A percentile compares a stretch with the other conserved stretches of the same genome.
These are phyloP conservation scores for Notospermus geniculatus DNA, from an alignment of 1,140 invertebrate genomes.

Conservation along the genomic window DNA sequence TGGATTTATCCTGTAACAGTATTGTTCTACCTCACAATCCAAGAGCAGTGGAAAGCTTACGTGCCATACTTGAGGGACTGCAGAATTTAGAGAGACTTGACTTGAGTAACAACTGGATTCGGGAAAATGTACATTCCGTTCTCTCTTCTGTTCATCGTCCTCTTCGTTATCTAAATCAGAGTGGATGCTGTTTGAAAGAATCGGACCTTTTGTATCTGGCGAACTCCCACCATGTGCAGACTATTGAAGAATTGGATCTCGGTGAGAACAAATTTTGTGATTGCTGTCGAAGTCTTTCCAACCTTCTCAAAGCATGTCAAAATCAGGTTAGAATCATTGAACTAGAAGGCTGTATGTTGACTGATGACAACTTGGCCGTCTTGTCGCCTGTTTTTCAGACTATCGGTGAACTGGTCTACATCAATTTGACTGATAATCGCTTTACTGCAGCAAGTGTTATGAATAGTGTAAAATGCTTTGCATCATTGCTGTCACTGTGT, in stretches of 20 bases:
- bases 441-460: not conserved
- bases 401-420: not conserved
- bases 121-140: constrained; percentile 28
- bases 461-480: not conserved
- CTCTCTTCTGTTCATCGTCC: constrained; percentile 25
- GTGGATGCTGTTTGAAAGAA: constrained; percentile 33
- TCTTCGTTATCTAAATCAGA: constrained; percentile 35
- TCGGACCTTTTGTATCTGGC: constrained; percentile 33
- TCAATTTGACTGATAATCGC: constrained; percentile 6
- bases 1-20: constrained; percentile 45
- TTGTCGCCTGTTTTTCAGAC: not conserved
- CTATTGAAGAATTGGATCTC: constrained; percentile 35
- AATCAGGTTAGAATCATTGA: constrained; percentile 15
- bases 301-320: constrained; percentile 18
- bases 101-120: constrained; percentile 42
- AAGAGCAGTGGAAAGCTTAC: constrained; percentile 21
- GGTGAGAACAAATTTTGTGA: constrained; percentile 36
- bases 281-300: constrained; percentile 17
- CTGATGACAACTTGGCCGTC: not conserved
- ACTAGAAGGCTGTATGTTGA: constrained; percentile 18
- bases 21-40: constrained; percentile 30
- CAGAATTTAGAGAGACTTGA: constrained; percentile 34
- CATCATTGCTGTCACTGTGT: not conserved
- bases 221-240: constrained; percentile 25
- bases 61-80: constrained; percentile 25